phyloP scores from a whole-genome alignment of 1,140 invertebrate species.

The Bombus vancouverensis region DNA sequence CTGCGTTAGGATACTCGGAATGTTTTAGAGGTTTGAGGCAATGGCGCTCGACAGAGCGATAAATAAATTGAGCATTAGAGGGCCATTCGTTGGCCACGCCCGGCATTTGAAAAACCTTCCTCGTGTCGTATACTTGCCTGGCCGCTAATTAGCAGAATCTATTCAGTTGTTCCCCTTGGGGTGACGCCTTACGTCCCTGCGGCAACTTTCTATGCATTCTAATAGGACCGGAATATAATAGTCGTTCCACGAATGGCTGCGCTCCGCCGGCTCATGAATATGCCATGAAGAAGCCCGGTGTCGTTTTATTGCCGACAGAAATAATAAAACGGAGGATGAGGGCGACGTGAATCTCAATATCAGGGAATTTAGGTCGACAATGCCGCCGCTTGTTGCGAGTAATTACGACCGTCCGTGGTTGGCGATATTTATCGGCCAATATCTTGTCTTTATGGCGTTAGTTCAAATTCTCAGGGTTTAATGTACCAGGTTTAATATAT shows the following conservation, averaged over 20 bases:
- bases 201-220: constrained; percentile 58
- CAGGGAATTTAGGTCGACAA: background rate
- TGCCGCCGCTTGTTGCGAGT: background rate
- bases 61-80: background rate
- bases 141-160: constrained; percentile 72
- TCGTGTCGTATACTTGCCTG: constrained; percentile 65
- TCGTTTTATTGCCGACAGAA: background rate
- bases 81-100: constrained; percentile 18
- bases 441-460: too few relatives aligned
- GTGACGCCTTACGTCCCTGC: constrained; percentile 36
- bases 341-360: constrained; percentile 19
- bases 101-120: constrained; percentile 56
- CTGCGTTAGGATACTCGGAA: background rate
- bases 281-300: background rate
- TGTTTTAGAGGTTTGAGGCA: too few relatives aligned
- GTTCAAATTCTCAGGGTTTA: background rate
- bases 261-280: constrained; percentile 39
- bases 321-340: constrained; percentile 17
- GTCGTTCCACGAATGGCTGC: constrained; percentile 23
- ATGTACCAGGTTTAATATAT: background rate
- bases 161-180: constrained; percentile 62
- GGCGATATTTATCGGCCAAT: too few relatives aligned
- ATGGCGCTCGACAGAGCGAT: too few relatives aligned
- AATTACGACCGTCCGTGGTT: background rate
- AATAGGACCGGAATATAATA: constrained; percentile 58